A percentile compares a stretch with the other conserved stretches of the same genome.
phyloP scores from a whole-genome alignment of 2,797 vertebrate species.

The Lycodopsis pacificus region DNA sequence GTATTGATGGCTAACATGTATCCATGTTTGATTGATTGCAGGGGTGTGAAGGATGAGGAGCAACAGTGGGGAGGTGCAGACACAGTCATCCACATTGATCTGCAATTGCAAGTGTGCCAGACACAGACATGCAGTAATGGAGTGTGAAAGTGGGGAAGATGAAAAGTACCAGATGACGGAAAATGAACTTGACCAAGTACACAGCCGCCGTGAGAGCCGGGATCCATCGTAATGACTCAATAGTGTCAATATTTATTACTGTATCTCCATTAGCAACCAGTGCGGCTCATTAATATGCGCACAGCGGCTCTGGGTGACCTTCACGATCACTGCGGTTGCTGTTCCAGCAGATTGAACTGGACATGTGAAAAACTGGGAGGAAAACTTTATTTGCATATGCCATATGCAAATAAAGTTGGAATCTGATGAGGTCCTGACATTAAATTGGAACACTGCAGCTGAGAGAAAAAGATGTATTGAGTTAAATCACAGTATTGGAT shows the following conservation, averaged over 20 bases:
- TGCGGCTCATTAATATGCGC: slow-evolving; percentile 70
- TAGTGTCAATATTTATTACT: slow-evolving; percentile 77
- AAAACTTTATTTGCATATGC: background rate
- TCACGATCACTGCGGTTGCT: slow-evolving; percentile 49
- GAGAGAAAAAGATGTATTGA: slow-evolving; percentile 8
- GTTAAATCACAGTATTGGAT: slow-evolving; percentile 15
- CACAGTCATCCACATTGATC: slow-evolving; percentile 60
- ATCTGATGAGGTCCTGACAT: slow-evolving; percentile 26
- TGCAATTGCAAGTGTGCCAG: slow-evolving; percentile 22
- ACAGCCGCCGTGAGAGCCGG: slow-evolving; percentile 15
- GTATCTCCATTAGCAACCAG: slow-evolving; percentile 67
- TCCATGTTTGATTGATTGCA: slow-evolving; percentile 33
- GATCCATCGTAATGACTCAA: slow-evolving; percentile 63
- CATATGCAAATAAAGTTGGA: background rate
- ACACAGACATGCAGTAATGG: slow-evolving; percentile 51
- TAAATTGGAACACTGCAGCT: slow-evolving; percentile 1
- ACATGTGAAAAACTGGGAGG: slow-evolving; percentile 13
- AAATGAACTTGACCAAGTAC: slow-evolving; percentile 70
- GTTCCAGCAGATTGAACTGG: slow-evolving; percentile 28
- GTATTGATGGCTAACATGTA: slow-evolving; percentile 25
- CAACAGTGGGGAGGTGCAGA: slow-evolving; percentile 27
- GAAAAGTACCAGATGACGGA: slow-evolving; percentile 67
- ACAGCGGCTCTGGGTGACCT: slow-evolving; percentile 57
- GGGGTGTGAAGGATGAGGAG: slow-evolving; percentile 31
- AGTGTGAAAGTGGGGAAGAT: slow-evolving; percentile 63